Evolutionary conservation across 2,113 vertebrate genomes (phyloP).

Genomic region (Meriones unguiculatus): DNA sequence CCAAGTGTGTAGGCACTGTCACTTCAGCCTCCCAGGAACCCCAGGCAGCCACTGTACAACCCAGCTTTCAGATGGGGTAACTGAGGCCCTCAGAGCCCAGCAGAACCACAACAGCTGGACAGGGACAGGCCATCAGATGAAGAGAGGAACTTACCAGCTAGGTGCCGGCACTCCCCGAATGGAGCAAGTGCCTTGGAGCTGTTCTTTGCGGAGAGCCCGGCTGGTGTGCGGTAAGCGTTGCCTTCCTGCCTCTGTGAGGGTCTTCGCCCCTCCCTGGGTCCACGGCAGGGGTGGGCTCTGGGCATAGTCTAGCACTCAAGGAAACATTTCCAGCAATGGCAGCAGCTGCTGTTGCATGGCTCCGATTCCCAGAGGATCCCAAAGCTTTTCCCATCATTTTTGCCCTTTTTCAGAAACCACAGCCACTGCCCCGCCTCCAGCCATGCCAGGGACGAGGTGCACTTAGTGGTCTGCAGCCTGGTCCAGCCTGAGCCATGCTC

Average conservation of each 20-base stretch:
- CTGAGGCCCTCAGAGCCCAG: not conserved
- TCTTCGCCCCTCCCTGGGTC: conserved; percentile 8
- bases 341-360: conserved; percentile 80
- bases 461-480: conserved; percentile 62
- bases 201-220: not conserved
- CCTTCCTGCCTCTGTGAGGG: not conserved
- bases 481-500: conserved; percentile 39
- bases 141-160: conserved; percentile 69
- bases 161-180: not conserved
- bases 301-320: conserved; percentile 47
- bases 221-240: not conserved
- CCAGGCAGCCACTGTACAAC: not conserved
- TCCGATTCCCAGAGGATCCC: conserved; percentile 85
- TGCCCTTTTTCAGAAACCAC: conserved; percentile 86
- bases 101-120: not conserved
- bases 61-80: not conserved
- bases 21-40: not conserved
- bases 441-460: conserved; percentile 31
- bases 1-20: fast-evolving
- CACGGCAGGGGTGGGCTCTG: conserved; percentile 5
- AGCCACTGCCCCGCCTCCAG: conserved; percentile 78
- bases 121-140: not conserved
- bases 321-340: conserved; percentile 70
- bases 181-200: not conserved
- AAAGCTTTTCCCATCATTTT: conserved; percentile 89